Evolutionary conservation across 2,888 invertebrate genomes (phyloP), one percentile per base, ranked within the genome.

Genomic region (Eutolmus rufibarbis): DNA sequence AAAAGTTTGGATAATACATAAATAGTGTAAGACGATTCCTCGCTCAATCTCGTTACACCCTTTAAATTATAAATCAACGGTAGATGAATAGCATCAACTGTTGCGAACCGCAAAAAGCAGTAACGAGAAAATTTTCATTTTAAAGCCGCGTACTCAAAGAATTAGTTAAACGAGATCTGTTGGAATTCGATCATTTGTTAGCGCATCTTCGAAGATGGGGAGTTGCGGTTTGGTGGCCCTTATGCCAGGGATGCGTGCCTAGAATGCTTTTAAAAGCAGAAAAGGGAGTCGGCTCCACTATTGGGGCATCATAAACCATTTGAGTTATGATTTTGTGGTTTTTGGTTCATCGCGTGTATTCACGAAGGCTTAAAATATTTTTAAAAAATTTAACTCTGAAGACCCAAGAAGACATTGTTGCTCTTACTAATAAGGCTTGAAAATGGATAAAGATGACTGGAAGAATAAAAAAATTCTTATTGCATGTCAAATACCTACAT

Each of bases 251-350:
- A 82, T 82, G 82, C 66, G 23, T n/a, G 57, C 34, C 37, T 51
- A 51, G 79, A 28, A 79, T 16, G 57, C 19, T 56, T 4, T 37
- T 16, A 16, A 37, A 40, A 16, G 40, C 46, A 79, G 46, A 51
- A 77, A 51, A 76, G n/a, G 56, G 74, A 37, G 76, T 76, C 56
- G n/a, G 14, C 51, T 19, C 51, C 51, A 86, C 46, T 77, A 86
- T 86, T 86, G 51, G 34, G 37, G 57, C 86, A 82, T 88, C 88
- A 82, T 88, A 88, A 88, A 88, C 74, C 76, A 86, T 77, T 86
- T 88, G 88, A 88, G 66, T 88, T 88, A 88, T 88, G 87, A 87
- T 86, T 86, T 87, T 66, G 82, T 37, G 82, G 82, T 82, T 82
- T 66, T 19, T 23, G 19, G 37, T 56, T 40, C 82, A 57, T 28